Evolutionary conservation across 2,113 vertebrate genomes (phyloP).

Genomic region (Corythornis madagascariensis): DNA sequence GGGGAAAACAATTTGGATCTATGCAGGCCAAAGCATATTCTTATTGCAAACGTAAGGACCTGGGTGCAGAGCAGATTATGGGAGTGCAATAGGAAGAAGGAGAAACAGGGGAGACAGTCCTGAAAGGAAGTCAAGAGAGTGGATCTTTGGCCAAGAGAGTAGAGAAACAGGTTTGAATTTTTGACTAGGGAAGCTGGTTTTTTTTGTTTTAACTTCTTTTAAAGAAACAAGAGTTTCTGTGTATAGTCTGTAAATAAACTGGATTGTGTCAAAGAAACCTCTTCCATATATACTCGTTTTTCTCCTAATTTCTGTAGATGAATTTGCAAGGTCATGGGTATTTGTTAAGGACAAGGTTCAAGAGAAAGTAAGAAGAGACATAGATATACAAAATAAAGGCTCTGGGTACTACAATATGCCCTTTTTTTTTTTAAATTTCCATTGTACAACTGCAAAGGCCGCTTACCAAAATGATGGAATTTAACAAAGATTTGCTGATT

Average conservation of each 20-base stretch:
- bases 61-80: background rate
- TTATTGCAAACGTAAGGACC: background rate
- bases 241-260: background rate
- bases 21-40: background rate
- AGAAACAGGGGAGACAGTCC: background rate
- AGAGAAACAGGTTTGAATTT: background rate
- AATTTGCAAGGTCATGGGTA: background rate
- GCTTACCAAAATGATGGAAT: background rate
- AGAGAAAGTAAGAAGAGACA: background rate
- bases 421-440: background rate
- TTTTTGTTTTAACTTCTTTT: background rate
- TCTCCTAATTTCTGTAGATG: background rate
- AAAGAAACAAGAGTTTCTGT: background rate
- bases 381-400: background rate
- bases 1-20: background rate
- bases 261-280: background rate
- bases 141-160: background rate
- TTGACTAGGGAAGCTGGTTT: background rate
- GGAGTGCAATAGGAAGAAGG: background rate
- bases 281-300: background rate
- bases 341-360: background rate
- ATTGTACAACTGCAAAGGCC: background rate
- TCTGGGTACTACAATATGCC: background rate
- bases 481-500: slow-evolving; percentile 2
- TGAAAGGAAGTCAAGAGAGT: background rate